A percentile compares a stretch with the other conserved stretches of the same genome.
Conservation (phyloP, 2,797 vertebrate species). For the Xiphorhynchus erythropygius region DNA sequence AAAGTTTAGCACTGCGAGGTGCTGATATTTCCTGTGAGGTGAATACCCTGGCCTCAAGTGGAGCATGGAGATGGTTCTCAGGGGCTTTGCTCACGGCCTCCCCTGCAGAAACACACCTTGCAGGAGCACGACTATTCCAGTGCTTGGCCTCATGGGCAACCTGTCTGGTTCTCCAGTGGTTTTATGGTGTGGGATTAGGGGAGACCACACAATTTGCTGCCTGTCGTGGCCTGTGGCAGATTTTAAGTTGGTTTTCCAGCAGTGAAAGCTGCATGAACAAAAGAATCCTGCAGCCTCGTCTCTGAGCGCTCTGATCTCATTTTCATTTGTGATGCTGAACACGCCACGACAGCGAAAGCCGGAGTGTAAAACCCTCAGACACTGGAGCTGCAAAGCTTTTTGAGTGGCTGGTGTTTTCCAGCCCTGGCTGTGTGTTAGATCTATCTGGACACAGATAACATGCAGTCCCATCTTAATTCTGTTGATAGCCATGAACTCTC, state of each 20-base stretch:
- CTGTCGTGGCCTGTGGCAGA: not conserved
- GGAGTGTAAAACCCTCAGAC: not conserved
- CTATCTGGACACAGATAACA: not conserved
- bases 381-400: not conserved
- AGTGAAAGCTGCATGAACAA: not conserved
- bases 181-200: not conserved
- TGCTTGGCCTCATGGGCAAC: not conserved
- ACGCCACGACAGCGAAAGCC: accelerated
- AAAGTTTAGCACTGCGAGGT: not conserved
- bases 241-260: not conserved
- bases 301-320: not conserved
- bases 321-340: not conserved
- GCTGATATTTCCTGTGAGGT: conserved; percentile 13
- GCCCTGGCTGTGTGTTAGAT: not conserved
- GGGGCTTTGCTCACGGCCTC: not conserved
- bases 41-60: not conserved
- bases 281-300: not conserved
- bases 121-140: not conserved
- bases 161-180: not conserved
- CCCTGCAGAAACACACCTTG: not conserved
- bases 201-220: not conserved
- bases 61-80: not conserved
- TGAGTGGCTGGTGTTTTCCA: not conserved
- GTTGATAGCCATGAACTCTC: not conserved
- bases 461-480: not conserved